Base-by-base conservation (phyloP, 2,797 vertebrate species). In the Pampus argenteus region DNA sequence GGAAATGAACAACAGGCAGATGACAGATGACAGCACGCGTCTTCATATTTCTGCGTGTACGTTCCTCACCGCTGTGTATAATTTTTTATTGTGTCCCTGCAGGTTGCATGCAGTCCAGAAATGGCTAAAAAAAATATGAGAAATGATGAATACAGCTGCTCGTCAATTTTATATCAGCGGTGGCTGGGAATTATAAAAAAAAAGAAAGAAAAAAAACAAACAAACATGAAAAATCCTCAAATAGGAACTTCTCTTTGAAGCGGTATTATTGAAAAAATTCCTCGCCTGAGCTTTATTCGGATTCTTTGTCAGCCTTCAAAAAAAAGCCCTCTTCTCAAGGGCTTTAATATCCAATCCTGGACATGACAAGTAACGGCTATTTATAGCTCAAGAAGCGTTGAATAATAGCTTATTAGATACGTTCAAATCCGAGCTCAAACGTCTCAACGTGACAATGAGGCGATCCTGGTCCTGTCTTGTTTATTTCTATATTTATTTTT, bases 291-390 rank as follows among this genome's bases (percentile, higher is more conserved):
- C 70, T 79, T 82, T 80, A 68, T 84, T 85, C 75, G n/a, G 29
- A 73, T 70, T 78, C 85, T 77, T 81, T 82, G 80, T 83, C 88
- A 86, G 78, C 77, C 40, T 71, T 81, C 79, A 78, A 58, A 59
- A 17, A 76, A n/a, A n/a, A n/a, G n/a, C n/a, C 56, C 77, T 17
- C 52, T 74, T 86, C 89, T 85, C 85, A 28, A 47, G 85, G 79
- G 88, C 68, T 88, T 93, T 88, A 79, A 69, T 25, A 84, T 87
- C 79, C 80, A 86, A 88, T 82, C 86, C 78, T 73, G 82, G 85
- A 89, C 76, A 69, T 86, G 91, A 89, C 89, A 89, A 87, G 72
- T 45, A 49, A 69, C 36, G 78, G 34, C 83, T 91, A 93, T 91
- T 89, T 88, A 83, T 90, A 90, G 81, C 22, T 1, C 14, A 9